Evolutionary conservation across 2,888 invertebrate genomes (phyloP), one percentile per base, ranked within the genome.

Genomic region (Itoplectis maculator): DNA sequence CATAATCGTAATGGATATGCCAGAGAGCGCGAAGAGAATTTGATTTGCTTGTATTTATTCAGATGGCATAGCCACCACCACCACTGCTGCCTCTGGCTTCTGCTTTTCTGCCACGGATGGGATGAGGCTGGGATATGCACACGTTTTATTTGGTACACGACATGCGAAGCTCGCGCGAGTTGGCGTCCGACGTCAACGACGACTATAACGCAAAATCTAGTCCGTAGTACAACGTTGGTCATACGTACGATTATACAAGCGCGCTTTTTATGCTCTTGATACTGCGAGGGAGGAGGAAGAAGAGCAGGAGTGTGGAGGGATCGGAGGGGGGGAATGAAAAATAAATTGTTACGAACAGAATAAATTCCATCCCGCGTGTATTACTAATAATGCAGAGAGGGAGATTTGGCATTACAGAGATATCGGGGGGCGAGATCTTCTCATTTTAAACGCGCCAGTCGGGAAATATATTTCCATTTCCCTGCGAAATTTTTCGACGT

Each of bases 41-140:
- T 82, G 73, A 84, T 84, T 84, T 83, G 84, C 81, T 83, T 85
- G 79, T 86, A 83, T 86, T 85, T 85, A 83, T 82, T 83, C 86
- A 85, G 86, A 83, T 86, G 86, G 81, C 77, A 81, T 56, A 69
- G 70, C 74, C 78, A 70, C 69, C 37, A 74, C 70, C 29, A 29
- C 29, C 29, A 29, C 5, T n/a, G n/a, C n/a, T 75, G 69, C 51
- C 79, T 63, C 54, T 59, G 35, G 35, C 49, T 47, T 65, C 63
- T 72, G 49, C 45, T 59, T 65, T 77, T 70, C 45, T 42, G 42
- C 47, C 37, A n/a, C 65, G 29, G 29, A 47, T 76, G 51, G 66
- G 47, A 72, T 72, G 63, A 73, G 42, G 23, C 49, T 69, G 63
- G 63, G 47, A 65, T 74, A 56, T 68, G 29, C 69, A 82, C 69